These are phyloP conservation scores for Monochamus alternatus DNA, from an alignment of 2,888 invertebrate species.

Conservation along the genomic window DNA sequence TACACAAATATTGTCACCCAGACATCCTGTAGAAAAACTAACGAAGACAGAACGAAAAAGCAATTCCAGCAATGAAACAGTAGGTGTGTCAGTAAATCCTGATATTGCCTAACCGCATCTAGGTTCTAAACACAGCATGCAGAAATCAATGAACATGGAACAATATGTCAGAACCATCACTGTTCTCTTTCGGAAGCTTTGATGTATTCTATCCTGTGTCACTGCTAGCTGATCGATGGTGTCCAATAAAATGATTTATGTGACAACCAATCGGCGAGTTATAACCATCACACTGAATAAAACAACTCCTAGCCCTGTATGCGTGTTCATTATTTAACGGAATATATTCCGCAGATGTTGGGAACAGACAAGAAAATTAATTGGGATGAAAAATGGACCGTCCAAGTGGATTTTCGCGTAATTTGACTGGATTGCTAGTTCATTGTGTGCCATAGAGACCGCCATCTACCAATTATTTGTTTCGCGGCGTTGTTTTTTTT, in stretches of 20 bases:
- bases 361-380: conserved; percentile 10
- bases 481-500: neutral
- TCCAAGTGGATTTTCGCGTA: neutral
- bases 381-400: neutral
- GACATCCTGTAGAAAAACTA: too few relatives aligned
- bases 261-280: neutral
- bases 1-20: too few relatives aligned
- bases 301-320: conserved; percentile 3
- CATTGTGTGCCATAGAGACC: neutral
- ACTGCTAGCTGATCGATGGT: conserved; percentile 15
- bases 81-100: too few relatives aligned
- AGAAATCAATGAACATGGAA: neutral
- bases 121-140: too few relatives aligned
- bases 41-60: too few relatives aligned
- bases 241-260: conserved; percentile 26
- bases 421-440: neutral
- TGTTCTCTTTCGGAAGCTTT: neutral
- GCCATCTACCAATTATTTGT: conserved; percentile 1
- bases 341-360: conserved; percentile 5
- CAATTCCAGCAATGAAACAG: too few relatives aligned
- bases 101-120: too few relatives aligned
- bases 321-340: conserved; percentile 5
- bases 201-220: conserved; percentile 5
- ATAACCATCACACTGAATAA: conserved; percentile 4
- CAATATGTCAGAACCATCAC: neutral